Percentiles rank a stretch among this genome's conserved stretches.
Conservation (phyloP, 2,888 invertebrate species). For the Pachliopta kotzebuea region DNA sequence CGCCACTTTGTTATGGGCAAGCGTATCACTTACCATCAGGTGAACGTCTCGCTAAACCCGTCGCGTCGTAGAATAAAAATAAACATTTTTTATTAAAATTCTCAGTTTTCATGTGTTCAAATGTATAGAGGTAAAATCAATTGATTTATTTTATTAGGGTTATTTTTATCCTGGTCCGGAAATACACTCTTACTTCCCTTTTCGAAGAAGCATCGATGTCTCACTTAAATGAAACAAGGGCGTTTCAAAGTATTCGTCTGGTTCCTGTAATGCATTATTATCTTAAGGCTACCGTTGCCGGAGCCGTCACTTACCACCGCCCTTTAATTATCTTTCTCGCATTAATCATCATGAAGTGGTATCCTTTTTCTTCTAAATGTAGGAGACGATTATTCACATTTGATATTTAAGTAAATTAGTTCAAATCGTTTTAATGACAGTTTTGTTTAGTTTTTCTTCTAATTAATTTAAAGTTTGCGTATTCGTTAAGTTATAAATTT, state of each 20-base stretch:
- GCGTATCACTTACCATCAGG: no score
- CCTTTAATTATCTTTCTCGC: conserved; percentile 44
- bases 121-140: neutral
- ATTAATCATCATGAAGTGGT: conserved; percentile 48
- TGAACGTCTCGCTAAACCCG: no score
- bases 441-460: neutral
- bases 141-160: neutral
- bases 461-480: neutral
- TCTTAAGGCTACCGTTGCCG: conserved; percentile 30
- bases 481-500: neutral
- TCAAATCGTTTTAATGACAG: neutral
- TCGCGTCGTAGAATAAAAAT: no score
- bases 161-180: conserved; percentile 3
- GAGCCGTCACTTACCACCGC: conserved; percentile 42
- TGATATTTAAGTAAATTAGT: conserved; percentile 3
- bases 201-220: conserved; percentile 15
- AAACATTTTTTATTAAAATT: neutral
- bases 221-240: conserved; percentile 14
- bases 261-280: conserved; percentile 20
- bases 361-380: conserved; percentile 43
- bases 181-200: conserved; percentile 11
- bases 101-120: no score
- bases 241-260: conserved; percentile 14
- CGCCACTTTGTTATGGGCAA: no score
- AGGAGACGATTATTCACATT: conserved; percentile 31